These are phyloP conservation scores for Chrysopa pallens DNA, from an alignment of 1,140 invertebrate genomes.

Conservation along the genomic window DNA sequence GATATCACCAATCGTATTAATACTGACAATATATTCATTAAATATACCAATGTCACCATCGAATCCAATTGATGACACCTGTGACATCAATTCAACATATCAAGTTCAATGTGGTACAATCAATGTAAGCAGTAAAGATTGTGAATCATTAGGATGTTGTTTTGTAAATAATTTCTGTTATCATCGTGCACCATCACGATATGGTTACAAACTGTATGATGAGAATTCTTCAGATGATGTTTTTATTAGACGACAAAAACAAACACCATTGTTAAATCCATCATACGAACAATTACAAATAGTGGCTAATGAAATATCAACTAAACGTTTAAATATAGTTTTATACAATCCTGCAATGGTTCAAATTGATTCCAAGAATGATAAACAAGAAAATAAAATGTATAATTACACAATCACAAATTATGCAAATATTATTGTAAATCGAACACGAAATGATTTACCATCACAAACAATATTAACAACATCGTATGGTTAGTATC, in stretches of 20 bases:
- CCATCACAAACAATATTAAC: not conserved
- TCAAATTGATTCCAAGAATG: not conserved
- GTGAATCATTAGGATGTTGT: slow-evolving; percentile 11
- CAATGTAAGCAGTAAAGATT: slow-evolving; percentile 8
- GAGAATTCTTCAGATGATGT: not conserved
- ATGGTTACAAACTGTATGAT: slow-evolving; percentile 5
- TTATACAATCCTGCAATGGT: not conserved
- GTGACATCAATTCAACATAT: slow-evolving; percentile 9
- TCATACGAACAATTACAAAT: not conserved
- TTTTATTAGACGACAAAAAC: not conserved
- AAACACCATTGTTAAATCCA: slow-evolving; percentile 3
- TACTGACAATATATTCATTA: too few species aligned
- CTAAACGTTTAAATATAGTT: slow-evolving; percentile 4
- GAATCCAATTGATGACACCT: slow-evolving; percentile 3
- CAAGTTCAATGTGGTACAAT: slow-evolving; percentile 12
- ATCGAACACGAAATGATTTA: slow-evolving; percentile 4
- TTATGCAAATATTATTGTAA: slow-evolving; percentile 2
- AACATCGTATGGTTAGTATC: slow-evolving; percentile 6
- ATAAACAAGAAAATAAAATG: not conserved
- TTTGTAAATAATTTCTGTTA: slow-evolving; percentile 13
- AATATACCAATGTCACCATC: too few species aligned
- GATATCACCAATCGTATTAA: too few species aligned
- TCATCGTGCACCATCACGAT: slow-evolving; percentile 15
- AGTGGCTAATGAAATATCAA: slow-evolving; percentile 3
- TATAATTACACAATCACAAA: slow-evolving; percentile 4